phyloP scores from a whole-genome alignment of 2,888 invertebrate genomes.

The Dasysyrphus tricinctus region DNA sequence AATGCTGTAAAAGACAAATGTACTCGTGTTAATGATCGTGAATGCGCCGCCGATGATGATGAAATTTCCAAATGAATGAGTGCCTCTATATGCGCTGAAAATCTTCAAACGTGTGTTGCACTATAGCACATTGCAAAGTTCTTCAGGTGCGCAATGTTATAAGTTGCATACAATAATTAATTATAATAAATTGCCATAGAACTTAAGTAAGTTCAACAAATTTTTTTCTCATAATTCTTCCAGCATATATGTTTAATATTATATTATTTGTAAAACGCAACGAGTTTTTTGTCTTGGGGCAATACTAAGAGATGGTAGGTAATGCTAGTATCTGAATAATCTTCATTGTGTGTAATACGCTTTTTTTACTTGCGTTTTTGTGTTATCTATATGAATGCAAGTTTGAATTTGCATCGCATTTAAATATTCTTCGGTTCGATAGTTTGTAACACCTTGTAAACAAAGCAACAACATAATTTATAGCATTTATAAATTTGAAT shows the following conservation, averaged over 20 bases:
- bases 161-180: conserved; percentile 67
- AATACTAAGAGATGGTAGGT: neutral
- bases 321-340: neutral
- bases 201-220: conserved; percentile 42
- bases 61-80: conserved; percentile 53
- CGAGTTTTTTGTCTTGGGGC: conserved; percentile 9
- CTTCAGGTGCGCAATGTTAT: conserved; percentile 55
- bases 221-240: conserved; percentile 32
- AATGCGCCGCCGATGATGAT: conserved; percentile 32
- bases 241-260: conserved; percentile 3
- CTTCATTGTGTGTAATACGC: neutral
- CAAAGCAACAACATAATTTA: conserved; percentile 17
- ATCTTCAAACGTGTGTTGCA: conserved; percentile 22
- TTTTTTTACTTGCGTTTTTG: neutral
- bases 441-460: conserved; percentile 26
- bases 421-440: conserved; percentile 32
- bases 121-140: conserved; percentile 45
- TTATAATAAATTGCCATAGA: conserved; percentile 46
- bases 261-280: conserved; percentile 10
- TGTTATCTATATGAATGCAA: neutral
- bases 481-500: conserved; percentile 36
- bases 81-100: conserved; percentile 2
- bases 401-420: conserved; percentile 16
- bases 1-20: conserved; percentile 30
- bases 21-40: conserved; percentile 50